Evolutionary conservation across 92 coral and sea anemone genomes (phyloP), one percentile per base, ranked within the genome.

Genomic region (Isaurus tuberculatus): DNA sequence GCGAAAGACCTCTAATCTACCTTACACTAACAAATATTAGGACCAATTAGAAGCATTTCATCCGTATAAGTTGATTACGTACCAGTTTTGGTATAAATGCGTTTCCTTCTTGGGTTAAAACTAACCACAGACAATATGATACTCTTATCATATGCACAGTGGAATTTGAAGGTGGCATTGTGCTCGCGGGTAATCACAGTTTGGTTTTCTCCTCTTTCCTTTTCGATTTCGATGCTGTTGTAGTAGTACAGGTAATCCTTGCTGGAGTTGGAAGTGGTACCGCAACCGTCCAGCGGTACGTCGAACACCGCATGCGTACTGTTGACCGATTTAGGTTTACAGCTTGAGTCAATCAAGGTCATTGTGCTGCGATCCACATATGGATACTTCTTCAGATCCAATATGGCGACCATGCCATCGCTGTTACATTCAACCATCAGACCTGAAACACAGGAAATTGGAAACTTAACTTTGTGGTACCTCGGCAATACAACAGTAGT

Each of bases 281-380:
- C 93, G 29, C 95, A 92, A 8, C 86, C 85, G 36, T 92, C 93
- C 83, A 92, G 91, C 73, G 95, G 93, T 57, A 85, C 80, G 2
- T 73, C 49, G 55, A 86, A 84, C 51, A 92, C 32, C 51, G 88
- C 95, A 75, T 79, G 91, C 73, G 93, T 87, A 13, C 16, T 29
- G n/a, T 64, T 27, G 19, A 64, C 69, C 15, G 16, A 2, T 27
- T 64, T 64, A 25, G 69, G 69, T 64, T 64, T 64, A 9, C 69
- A 64, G 32, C 69, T 64, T 10, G 69, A 4, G 69, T 64, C 69
- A 9, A 17, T n/a, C 33, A 64, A 28, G 33, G 69, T 64, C 69
- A 64, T 64, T 0, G 69, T 26, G 69, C 27, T 23, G 0, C 16
- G 25, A 1, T 64, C 69, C 69, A 64, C 2, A 29, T 64, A 29